Percentiles rank a stretch among this genome's conserved stretches.
phyloP scores from a whole-genome alignment of 1,140 invertebrate genomes.

The Orchestia grillus region DNA sequence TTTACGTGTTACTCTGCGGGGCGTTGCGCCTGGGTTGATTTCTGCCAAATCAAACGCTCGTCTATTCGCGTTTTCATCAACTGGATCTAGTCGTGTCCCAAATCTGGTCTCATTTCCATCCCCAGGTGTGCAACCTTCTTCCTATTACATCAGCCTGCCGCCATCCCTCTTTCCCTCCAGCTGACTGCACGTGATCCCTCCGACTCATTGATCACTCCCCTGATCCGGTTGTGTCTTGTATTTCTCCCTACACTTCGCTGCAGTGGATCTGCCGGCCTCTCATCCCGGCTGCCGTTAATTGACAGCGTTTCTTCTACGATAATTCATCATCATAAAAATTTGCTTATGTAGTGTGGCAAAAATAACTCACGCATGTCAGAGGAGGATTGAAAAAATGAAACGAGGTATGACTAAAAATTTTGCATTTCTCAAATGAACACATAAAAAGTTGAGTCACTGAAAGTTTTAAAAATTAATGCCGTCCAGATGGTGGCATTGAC shows the following conservation, averaged over 20 bases:
- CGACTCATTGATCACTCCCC: too few species aligned
- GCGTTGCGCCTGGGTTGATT: background rate
- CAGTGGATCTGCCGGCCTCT: background rate
- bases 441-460: too few species aligned
- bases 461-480: too few species aligned
- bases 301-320: background rate
- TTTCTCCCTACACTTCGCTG: background rate
- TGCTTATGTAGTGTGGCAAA: background rate
- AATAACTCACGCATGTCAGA: too few species aligned
- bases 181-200: background rate
- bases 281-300: background rate
- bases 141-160: background rate
- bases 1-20: background rate
- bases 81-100: background rate
- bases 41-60: background rate
- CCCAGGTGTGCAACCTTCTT: background rate
- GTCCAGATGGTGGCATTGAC: too few species aligned
- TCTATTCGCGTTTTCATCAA: background rate
- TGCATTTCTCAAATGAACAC: background rate
- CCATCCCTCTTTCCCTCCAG: background rate
- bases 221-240: background rate
- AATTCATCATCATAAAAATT: background rate
- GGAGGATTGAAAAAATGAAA: too few species aligned
- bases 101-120: background rate
- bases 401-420: background rate